Evolutionary conservation across 2,113 vertebrate genomes (phyloP).

Genomic region (Istiophorus platypterus): DNA sequence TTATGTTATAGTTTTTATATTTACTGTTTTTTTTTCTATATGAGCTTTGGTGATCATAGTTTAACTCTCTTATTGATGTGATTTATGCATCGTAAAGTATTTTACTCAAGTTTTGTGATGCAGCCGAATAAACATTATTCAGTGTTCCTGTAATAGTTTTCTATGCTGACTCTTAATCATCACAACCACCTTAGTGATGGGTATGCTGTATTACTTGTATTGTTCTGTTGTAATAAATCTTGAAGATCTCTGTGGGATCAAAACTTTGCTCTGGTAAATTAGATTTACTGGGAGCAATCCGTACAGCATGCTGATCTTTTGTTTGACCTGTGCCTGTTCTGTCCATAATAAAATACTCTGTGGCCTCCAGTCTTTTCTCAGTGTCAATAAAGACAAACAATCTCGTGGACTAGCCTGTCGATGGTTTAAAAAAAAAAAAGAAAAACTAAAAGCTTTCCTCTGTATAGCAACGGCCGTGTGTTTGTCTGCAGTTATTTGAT

Average conservation of each 20-base stretch:
- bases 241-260: not conserved
- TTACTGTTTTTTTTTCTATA: too few species aligned
- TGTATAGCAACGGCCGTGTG: slow-evolving; percentile 26
- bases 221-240: too few species aligned
- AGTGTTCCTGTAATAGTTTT: too few species aligned
- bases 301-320: slow-evolving; percentile 1
- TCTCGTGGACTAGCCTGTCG: slow-evolving; percentile 2
- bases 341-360: not conserved
- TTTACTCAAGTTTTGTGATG: too few species aligned
- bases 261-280: not conserved
- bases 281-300: not conserved
- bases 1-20: too few species aligned
- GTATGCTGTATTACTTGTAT: too few species aligned
- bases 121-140: too few species aligned
- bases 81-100: too few species aligned
- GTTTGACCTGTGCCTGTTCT: slow-evolving; percentile 20
- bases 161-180: not conserved
- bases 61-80: too few species aligned
- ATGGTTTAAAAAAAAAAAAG: slow-evolving; percentile 6
- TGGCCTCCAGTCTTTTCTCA: slow-evolving; percentile 21
- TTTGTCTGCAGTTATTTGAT: slow-evolving; percentile 69
- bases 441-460: slow-evolving; percentile 27
- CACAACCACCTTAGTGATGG: not conserved
- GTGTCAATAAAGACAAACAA: slow-evolving; percentile 42
- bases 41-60: too few species aligned